Evolutionary conservation across 2,797 vertebrate species (phyloP), one percentile per base, ranked within the genome.

Genomic region (Microctenopoma lineatum): DNA sequence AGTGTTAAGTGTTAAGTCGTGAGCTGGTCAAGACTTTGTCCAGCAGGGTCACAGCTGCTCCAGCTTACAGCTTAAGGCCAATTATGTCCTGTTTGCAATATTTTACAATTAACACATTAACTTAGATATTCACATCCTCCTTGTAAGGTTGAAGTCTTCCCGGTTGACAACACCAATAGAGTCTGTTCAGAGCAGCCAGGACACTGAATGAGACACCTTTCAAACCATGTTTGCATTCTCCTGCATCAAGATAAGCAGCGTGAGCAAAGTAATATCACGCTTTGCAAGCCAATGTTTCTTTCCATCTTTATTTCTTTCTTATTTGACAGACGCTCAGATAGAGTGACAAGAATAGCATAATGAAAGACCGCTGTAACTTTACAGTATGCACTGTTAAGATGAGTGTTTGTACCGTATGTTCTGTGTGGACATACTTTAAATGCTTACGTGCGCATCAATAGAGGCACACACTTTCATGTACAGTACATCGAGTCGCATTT

Each of bases 181-280:
- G 29, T 60, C 56, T 10, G 36, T 64, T 74, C 8, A 63, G 52
- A 73, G 62, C 27, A 64, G 51, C n/a, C 25, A 25, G 44, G n/a
- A 34, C 55, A 59, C 27, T 47, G 50, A 61, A 68, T 71, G 61
- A 53, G 66, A 74, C 76, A 76, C 62, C 53, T 69, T 71, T 76
- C 64, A 71, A 15, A 58, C 14, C 52, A 7, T 7, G 7, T 82
- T 76, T 67, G 18, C 67, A 39, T 67, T 58, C 70, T 55, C 46
- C 73, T 57, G 70, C 70, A 60, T 86, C 77, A 73, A 69, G 66
- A 68, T 55, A 64, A 73, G 67, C 68, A 39, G 59, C 58, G 26
- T 26, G 27, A 59, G 41, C n/a, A 55, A 48, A 51, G 29, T 34
- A 65, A 60, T 48, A 59, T 32, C 68, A 64, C 34, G 6, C 67